phyloP scores from a whole-genome alignment of 1,140 invertebrate species.

The Trinorchestia longiramus region DNA sequence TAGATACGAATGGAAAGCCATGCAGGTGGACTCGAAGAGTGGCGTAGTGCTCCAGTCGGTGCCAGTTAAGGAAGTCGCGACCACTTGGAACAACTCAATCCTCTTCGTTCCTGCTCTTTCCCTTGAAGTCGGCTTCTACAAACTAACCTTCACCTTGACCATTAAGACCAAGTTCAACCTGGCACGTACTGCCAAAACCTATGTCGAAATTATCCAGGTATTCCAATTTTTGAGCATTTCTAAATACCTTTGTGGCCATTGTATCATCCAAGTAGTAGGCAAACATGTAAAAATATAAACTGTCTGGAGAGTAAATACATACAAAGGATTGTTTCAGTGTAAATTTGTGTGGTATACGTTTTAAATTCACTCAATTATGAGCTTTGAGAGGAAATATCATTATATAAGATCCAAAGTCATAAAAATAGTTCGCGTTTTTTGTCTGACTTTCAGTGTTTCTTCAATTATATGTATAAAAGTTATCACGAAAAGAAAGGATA shows the following conservation, averaged over 20 bases:
- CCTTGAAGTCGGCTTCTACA: neutral
- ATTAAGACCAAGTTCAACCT: neutral
- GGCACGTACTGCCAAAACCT: conserved; percentile 25
- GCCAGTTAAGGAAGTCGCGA: neutral
- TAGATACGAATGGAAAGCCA: conserved; percentile 20
- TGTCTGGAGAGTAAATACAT: no score
- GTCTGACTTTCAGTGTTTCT: no score
- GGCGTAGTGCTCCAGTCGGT: neutral
- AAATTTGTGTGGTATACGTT: no score
- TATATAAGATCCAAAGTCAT: no score
- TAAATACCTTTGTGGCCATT: neutral
- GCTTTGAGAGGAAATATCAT: no score
- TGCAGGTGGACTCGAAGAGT: neutral
- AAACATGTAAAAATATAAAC: no score
- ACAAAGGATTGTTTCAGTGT: no score
- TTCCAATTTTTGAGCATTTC: neutral
- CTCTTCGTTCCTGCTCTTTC: neutral
- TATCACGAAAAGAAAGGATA: no score
- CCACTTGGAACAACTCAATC: conserved; percentile 5
- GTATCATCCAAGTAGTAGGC: neutral
- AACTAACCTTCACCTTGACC: conserved; percentile 21
- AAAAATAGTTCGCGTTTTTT: no score
- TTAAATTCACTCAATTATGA: no score
- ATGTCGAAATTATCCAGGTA: conserved; percentile 28
- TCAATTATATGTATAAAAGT: no score